Conservation (phyloP, 1,140 invertebrate species). For the Tetraneura akinire region DNA sequence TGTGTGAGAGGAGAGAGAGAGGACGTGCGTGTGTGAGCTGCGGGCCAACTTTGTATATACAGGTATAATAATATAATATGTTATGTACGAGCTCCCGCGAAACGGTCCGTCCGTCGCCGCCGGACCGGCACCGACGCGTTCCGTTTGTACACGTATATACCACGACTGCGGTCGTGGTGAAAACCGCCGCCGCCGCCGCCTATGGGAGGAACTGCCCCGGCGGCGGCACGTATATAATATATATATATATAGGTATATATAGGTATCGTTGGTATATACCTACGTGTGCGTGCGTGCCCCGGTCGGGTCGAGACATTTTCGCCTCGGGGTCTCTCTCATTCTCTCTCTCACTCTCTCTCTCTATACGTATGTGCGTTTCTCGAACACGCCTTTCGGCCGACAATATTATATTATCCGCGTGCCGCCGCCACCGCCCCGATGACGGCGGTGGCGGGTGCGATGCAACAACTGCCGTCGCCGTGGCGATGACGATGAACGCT, state of each 20-base stretch:
- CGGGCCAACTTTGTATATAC: too few species aligned
- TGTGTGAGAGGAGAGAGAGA: neutral
- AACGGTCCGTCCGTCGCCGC: neutral
- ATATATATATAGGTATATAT: too few species aligned
- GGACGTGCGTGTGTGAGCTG: neutral
- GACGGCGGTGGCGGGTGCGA: neutral
- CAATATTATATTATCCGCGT: neutral
- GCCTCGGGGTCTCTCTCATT: conserved; percentile 10
- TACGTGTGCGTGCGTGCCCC: neutral
- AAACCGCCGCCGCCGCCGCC: conserved; percentile 8
- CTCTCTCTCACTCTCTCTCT: neutral
- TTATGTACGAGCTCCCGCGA: too few species aligned
- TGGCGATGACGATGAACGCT: neutral
- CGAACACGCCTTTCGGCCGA: conserved; percentile 21
- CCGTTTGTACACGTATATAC: too few species aligned
- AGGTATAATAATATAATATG: too few species aligned
- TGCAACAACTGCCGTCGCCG: conserved; percentile 7
- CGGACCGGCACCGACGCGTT: too few species aligned
- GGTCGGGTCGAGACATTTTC: conserved; percentile 32
- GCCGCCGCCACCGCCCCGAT: neutral
- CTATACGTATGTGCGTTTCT: too few species aligned
- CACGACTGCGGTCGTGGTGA: too few species aligned
- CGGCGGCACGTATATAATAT: conserved; percentile 3
- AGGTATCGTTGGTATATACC: too few species aligned
- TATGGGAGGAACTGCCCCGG: conserved; percentile 37